These are phyloP conservation scores for Perodicticus potto DNA, from an alignment of 2,797 vertebrate genomes.

Conservation along the genomic window DNA sequence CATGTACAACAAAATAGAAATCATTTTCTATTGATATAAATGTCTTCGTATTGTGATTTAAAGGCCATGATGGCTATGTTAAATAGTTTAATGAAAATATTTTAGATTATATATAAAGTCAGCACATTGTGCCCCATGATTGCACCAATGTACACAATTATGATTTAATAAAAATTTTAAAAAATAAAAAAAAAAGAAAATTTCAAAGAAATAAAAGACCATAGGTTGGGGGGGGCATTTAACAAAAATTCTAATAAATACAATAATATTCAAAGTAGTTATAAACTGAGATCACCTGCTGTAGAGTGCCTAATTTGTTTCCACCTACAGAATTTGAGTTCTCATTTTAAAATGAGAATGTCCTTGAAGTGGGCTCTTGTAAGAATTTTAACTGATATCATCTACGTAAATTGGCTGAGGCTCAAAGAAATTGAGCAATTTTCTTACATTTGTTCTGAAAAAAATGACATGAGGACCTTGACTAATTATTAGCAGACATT, in stretches of 20 bases:
- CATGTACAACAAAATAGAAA: not conserved
- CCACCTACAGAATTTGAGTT: conserved; percentile 35
- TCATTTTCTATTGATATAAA: not conserved
- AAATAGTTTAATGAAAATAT: no score
- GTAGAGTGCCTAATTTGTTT: not conserved
- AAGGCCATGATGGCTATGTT: no score
- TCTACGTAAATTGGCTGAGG: not conserved
- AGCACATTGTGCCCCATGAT: no score
- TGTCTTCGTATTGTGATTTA: no score
- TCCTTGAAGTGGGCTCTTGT: not conserved
- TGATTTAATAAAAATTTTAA: no score
- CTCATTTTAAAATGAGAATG: conserved; percentile 19
- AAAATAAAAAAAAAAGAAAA: no score
- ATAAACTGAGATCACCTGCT: not conserved
- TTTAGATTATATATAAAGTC: no score
- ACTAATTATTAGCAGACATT: not conserved
- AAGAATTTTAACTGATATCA: conserved; percentile 26
- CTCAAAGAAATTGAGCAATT: conserved; percentile 38
- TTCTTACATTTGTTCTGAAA: not conserved
- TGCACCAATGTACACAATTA: no score
- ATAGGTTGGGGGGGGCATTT: not conserved
- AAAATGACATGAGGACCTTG: not conserved
- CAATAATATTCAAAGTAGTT: not conserved
- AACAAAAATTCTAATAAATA: conserved; percentile 31
- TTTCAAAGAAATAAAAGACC: conserved; percentile 14